phyloP scores from a whole-genome alignment of 2,797 vertebrate genomes.

The Cuniculus paca region DNA sequence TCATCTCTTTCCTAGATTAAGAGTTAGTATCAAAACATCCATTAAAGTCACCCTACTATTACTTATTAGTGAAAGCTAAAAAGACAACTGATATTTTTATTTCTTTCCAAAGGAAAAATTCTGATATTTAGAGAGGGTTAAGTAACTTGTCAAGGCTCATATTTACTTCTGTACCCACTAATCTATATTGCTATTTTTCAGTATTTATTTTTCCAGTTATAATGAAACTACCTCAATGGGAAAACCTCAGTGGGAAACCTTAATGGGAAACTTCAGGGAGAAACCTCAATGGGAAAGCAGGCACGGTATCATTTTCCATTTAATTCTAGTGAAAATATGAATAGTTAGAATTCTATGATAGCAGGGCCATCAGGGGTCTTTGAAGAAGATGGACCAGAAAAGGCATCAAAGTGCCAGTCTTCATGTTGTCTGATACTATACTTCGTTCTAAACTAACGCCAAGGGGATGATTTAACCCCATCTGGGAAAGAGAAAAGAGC shows the following conservation, averaged over 20 bases:
- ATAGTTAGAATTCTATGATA: conserved; percentile 27
- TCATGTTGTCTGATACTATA: conserved; percentile 45
- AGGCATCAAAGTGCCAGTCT: neutral
- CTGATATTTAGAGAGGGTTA: neutral
- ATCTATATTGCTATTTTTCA: neutral
- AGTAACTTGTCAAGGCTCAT: neutral
- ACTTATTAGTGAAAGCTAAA: conserved; percentile 7
- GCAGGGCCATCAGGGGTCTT: neutral
- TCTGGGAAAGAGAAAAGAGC: conserved; percentile 75
- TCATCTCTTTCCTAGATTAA: neutral
- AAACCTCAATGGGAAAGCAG: neutral
- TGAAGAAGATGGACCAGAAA: neutral
- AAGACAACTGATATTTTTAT: conserved; percentile 12
- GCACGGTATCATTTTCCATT: conserved; percentile 30
- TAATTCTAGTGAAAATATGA: conserved; percentile 26
- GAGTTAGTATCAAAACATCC: neutral
- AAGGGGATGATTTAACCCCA: conserved; percentile 31
- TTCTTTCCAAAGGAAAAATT: neutral
- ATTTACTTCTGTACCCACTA: neutral
- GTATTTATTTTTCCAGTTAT: neutral
- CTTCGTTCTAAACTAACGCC: conserved; percentile 44
- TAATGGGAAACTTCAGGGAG: neutral
- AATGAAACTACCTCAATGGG: neutral
- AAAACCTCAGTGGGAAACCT: neutral
- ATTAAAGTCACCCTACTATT: neutral